Percentiles rank a stretch among this genome's conserved stretches.
Evolutionary conservation across 2,888 invertebrate genomes (phyloP).

Genomic region (Macrophya annulata): DNA sequence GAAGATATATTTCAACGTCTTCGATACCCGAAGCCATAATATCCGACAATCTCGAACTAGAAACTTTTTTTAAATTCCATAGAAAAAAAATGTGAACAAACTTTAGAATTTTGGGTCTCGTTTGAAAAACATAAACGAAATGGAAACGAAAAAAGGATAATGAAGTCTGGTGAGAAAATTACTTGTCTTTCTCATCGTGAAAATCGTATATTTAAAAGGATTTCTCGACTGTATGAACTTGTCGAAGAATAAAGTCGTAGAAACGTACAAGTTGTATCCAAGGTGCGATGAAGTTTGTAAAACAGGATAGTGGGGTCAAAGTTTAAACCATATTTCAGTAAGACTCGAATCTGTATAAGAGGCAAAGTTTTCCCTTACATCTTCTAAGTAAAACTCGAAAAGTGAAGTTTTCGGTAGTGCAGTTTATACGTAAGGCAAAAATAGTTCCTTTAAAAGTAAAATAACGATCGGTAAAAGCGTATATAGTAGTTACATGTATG

Average conservation of each 20-base stretch:
- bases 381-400: conserved; percentile 38
- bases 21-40: background rate
- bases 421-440: conserved; percentile 3
- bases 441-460: conserved; percentile 14
- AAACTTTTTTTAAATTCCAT: background rate
- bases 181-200: background rate
- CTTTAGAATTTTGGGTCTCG: background rate
- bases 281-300: background rate
- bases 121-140: background rate
- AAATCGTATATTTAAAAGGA: background rate
- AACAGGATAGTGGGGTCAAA: background rate
- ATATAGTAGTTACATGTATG: background rate
- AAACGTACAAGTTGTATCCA: conserved; percentile 22
- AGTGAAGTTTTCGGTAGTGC: conserved; percentile 22
- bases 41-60: background rate
- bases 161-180: background rate
- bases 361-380: conserved; percentile 48
- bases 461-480: background rate
- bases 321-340: conserved; percentile 34
- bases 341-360: conserved; percentile 39
- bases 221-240: background rate
- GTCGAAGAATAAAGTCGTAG: background rate
- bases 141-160: background rate
- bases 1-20: conserved; percentile 11
- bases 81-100: background rate